phyloP scores from a whole-genome alignment of 2,797 vertebrate species.

The Acipenser oxyrinchus region DNA sequence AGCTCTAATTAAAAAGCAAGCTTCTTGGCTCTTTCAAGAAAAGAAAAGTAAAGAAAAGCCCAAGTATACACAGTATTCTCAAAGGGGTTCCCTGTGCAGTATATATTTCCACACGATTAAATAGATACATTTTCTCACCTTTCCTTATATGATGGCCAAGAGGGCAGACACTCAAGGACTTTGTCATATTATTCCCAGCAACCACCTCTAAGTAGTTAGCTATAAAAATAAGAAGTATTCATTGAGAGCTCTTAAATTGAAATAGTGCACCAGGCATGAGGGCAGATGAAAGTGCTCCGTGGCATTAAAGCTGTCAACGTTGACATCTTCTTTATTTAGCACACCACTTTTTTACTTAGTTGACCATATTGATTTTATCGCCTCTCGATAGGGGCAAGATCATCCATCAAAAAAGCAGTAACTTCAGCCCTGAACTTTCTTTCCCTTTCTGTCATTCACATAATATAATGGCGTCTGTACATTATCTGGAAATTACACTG shows the following conservation, averaged over 20 bases:
- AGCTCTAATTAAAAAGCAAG: background rate
- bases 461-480: too few relatives aligned
- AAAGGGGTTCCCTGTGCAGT: conserved; percentile 4
- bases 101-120: conserved; percentile 1
- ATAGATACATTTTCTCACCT: background rate
- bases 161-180: background rate
- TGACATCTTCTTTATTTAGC: conserved; percentile 18
- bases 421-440: background rate
- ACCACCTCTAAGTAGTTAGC: background rate
- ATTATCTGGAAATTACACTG: too few relatives aligned
- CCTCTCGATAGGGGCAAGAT: conserved; percentile 10
- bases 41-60: too few relatives aligned
- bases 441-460: too few relatives aligned
- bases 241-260: background rate
- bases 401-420: conserved; percentile 6
- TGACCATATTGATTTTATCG: conserved; percentile 14
- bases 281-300: conserved; percentile 12
- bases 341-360: conserved; percentile 1
- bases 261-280: background rate
- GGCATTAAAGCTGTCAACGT: conserved; percentile 12
- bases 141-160: too few relatives aligned
- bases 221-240: background rate
- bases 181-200: background rate
- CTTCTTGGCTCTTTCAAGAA: background rate
- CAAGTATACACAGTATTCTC: background rate